These are phyloP conservation scores for Hirtodrosophila duncani DNA, from an alignment of 2,888 invertebrate genomes.

Conservation along the genomic window DNA sequence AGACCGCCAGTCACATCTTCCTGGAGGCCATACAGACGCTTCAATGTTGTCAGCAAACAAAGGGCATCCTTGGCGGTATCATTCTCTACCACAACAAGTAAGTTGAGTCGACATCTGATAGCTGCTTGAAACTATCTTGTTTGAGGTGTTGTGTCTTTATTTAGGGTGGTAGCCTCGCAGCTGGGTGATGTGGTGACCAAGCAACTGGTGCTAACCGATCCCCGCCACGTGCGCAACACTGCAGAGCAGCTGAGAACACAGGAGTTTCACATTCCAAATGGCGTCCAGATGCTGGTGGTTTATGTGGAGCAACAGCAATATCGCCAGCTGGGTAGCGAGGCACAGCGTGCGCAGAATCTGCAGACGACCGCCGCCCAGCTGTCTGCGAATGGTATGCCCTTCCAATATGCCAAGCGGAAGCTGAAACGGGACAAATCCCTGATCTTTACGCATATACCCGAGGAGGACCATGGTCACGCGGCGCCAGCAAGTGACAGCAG, in stretches of 20 bases:
- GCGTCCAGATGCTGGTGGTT: slow-evolving; percentile 88
- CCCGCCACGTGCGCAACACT: slow-evolving; percentile 89
- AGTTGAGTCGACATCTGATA: slow-evolving; percentile 49
- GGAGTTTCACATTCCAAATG: slow-evolving; percentile 87
- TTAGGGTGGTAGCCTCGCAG: slow-evolving; percentile 91
- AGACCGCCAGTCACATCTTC: slow-evolving; percentile 92
- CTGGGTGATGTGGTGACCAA: slow-evolving; percentile 87
- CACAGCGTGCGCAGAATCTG: slow-evolving; percentile 78
- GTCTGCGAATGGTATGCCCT: slow-evolving; percentile 63
- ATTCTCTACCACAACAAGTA: slow-evolving; percentile 94
- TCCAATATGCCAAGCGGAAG: slow-evolving; percentile 77
- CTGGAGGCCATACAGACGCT: slow-evolving; percentile 92
- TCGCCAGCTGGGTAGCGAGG: slow-evolving; percentile 79
- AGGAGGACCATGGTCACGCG: slow-evolving; percentile 79
- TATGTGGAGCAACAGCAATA: slow-evolving; percentile 85
- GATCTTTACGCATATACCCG: slow-evolving; percentile 90
- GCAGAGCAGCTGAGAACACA: slow-evolving; percentile 83
- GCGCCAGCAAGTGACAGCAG: neutral
- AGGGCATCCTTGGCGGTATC: slow-evolving; percentile 89
- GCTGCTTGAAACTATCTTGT: neutral
- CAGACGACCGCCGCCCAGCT: slow-evolving; percentile 67
- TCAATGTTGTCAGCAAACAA: slow-evolving; percentile 88
- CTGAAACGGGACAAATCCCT: slow-evolving; percentile 89
- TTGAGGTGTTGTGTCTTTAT: no score
- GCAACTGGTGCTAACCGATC: slow-evolving; percentile 88